Evolutionary conservation across 2,113 vertebrate genomes (phyloP).

Genomic region (Eidolon helvum): DNA sequence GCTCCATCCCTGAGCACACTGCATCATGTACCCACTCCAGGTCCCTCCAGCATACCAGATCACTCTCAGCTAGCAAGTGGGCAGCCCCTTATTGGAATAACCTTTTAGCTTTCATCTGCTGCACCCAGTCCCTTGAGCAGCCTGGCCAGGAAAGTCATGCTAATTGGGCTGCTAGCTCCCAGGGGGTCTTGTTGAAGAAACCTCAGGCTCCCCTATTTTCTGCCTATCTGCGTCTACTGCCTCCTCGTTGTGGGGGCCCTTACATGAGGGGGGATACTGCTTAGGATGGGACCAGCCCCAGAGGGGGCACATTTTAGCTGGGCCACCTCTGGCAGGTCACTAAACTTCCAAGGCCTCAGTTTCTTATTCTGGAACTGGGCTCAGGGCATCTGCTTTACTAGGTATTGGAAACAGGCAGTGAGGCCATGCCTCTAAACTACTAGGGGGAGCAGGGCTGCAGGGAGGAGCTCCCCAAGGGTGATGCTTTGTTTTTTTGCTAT

Average conservation of each 20-base stretch:
- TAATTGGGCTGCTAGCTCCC: constrained; percentile 69
- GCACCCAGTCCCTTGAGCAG: constrained; percentile 47
- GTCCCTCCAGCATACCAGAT: constrained; percentile 22
- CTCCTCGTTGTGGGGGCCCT: rapidly evolving
- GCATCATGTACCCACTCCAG: background rate
- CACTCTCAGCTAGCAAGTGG: constrained; percentile 33
- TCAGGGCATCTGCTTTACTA: background rate
- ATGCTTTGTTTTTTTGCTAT: background rate
- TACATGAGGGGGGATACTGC: rapidly evolving
- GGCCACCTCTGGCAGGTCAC: background rate
- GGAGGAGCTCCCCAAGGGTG: background rate
- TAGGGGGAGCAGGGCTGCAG: background rate
- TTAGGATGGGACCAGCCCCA: background rate
- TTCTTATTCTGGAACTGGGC: background rate
- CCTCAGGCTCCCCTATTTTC: background rate
- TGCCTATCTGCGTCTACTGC: background rate
- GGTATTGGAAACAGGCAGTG: background rate
- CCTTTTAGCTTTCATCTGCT: constrained; percentile 76
- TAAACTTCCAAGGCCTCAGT: background rate
- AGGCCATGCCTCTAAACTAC: background rate
- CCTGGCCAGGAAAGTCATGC: constrained; percentile 45
- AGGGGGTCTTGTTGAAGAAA: background rate
- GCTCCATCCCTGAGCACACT: background rate
- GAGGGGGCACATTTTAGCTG: background rate
- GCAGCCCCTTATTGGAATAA: constrained; percentile 65